A percentile compares a stretch with the other conserved stretches of the same genome.
Conservation (phyloP, 2,888 invertebrate genomes). For the Diarsia mendica region DNA sequence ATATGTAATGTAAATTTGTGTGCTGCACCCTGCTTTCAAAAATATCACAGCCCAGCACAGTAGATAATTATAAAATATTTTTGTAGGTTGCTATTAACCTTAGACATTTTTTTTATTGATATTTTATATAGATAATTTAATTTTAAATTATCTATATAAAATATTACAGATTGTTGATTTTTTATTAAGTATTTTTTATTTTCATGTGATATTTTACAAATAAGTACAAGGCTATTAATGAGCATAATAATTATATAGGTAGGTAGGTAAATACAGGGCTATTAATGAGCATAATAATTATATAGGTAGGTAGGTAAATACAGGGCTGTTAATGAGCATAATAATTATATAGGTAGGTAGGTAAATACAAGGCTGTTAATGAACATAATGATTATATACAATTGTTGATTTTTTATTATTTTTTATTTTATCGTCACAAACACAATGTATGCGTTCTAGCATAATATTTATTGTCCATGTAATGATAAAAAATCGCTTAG, state of each 20-base stretch:
- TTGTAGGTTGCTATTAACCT: slow-evolving; percentile 28
- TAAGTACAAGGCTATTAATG: slow-evolving; percentile 23
- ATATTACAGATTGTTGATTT: slow-evolving; percentile 22
- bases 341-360: too few species aligned
- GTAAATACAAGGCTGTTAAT: too few species aligned
- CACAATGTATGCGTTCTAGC: slow-evolving; percentile 1
- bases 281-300: too few species aligned
- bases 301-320: too few species aligned
- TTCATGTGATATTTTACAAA: slow-evolving; percentile 32
- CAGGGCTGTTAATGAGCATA: too few species aligned
- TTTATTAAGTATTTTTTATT: slow-evolving; percentile 25
- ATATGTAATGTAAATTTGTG: slow-evolving; percentile 5
- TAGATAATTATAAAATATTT: slow-evolving; percentile 26
- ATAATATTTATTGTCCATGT: slow-evolving; percentile 11
- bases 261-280: too few species aligned
- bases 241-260: too few species aligned
- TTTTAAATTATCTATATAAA: slow-evolving; percentile 4
- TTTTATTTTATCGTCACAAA: slow-evolving; percentile 23
- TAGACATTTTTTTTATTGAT: slow-evolving; percentile 26
- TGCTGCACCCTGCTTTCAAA: slow-evolving; percentile 14
- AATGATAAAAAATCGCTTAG: too few species aligned
- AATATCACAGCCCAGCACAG: slow-evolving; percentile 22
- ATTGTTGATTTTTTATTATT: slow-evolving; percentile 33
- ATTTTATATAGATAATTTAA: slow-evolving; percentile 25
- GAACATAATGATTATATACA: neutral